Evolutionary conservation across 2,113 vertebrate species (phyloP).

Genomic region (Sturnus vulgaris): DNA sequence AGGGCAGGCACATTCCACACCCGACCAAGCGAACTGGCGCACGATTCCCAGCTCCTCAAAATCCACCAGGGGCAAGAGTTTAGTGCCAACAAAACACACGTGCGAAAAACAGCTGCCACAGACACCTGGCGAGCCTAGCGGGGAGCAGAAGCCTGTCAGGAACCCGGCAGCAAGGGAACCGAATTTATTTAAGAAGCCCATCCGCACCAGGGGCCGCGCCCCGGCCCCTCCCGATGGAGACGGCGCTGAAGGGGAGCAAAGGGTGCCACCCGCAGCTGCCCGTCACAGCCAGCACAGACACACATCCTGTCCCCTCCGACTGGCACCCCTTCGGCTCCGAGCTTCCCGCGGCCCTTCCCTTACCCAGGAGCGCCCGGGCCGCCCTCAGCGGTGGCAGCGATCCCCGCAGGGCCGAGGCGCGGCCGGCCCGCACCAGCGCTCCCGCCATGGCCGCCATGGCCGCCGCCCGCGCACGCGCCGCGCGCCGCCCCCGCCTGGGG

Average conservation of each 20-base stretch:
- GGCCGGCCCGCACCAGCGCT: not conserved
- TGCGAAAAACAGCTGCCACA: not conserved
- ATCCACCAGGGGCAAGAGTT: not conserved
- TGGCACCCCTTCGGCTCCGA: no score
- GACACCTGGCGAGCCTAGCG: fast-evolving
- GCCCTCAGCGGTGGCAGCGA: not conserved
- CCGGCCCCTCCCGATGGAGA: fast-evolving
- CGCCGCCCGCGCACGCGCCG: not conserved
- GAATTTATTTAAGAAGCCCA: fast-evolving
- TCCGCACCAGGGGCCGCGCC: not conserved
- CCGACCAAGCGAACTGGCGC: fast-evolving
- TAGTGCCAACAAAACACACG: fast-evolving
- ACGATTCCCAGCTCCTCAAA: fast-evolving
- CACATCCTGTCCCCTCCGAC: not conserved
- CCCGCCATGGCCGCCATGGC: not conserved
- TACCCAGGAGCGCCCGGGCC: not conserved
- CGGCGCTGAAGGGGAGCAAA: not conserved
- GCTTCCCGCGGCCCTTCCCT: not conserved
- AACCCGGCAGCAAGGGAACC: fast-evolving
- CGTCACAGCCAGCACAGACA: not conserved
- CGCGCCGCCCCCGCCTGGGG: no score
- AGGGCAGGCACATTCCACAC: fast-evolving
- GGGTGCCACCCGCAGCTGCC: not conserved
- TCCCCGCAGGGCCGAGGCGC: fast-evolving
- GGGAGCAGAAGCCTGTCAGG: no score